These are phyloP conservation scores for Pycnomerus fuliginosus DNA, from an alignment of 2,888 invertebrate genomes.

Conservation along the genomic window DNA sequence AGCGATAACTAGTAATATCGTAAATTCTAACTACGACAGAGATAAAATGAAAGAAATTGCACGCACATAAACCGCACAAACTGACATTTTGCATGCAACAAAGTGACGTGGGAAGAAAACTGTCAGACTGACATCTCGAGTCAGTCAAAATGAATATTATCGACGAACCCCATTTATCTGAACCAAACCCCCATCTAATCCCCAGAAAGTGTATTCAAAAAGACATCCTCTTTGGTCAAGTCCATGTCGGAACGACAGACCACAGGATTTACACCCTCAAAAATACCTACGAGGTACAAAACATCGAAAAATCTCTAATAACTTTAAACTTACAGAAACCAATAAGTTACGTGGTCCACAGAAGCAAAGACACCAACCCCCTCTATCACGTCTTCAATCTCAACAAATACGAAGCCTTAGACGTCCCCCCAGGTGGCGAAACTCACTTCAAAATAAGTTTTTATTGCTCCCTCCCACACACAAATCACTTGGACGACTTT, in stretches of 20 bases:
- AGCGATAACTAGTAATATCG: too few species aligned
- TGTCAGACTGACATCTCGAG: too few species aligned
- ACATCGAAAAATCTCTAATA: background rate
- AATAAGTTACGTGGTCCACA: constrained; percentile 6
- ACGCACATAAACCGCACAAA: too few species aligned
- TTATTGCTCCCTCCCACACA: constrained; percentile 6
- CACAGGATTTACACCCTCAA: background rate
- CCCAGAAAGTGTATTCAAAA: too few species aligned
- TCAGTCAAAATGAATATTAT: too few species aligned
- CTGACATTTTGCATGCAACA: too few species aligned
- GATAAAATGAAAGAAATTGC: too few species aligned
- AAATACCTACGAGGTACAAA: constrained; percentile 1
- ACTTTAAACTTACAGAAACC: constrained; percentile 5
- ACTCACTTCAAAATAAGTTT: constrained; percentile 8
- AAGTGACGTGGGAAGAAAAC: too few species aligned
- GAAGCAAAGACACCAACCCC: constrained; percentile 8
- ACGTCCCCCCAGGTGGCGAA: constrained; percentile 1
- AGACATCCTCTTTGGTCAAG: too few species aligned
- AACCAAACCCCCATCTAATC: too few species aligned
- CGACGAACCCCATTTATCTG: constrained; percentile 1
- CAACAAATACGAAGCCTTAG: constrained; percentile 12
- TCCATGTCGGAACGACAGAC: too few species aligned
- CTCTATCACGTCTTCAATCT: constrained; percentile 17
- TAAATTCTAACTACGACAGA: too few species aligned
- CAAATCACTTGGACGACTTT: constrained; percentile 12